A percentile compares a stretch with the other conserved stretches of the same genome.
These are phyloP conservation scores for Falco punctatus DNA, from an alignment of 2,113 vertebrate species.

Conservation along the genomic window DNA sequence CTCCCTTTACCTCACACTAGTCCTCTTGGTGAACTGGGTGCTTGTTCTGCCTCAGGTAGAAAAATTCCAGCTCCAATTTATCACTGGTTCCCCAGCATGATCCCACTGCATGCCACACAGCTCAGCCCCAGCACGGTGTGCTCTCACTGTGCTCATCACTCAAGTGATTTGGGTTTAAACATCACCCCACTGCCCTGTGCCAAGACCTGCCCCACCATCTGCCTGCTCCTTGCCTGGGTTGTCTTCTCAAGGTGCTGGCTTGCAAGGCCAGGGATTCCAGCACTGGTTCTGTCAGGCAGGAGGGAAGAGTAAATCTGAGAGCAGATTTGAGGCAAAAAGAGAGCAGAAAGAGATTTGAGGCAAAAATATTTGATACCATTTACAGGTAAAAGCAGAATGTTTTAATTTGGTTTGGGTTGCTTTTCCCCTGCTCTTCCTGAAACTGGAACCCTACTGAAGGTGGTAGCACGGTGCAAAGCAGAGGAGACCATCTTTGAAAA, in stretches of 20 bases:
- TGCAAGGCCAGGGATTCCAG: not conserved
- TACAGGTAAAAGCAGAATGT: not conserved
- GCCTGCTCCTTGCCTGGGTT: not conserved
- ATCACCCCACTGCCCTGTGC: not conserved
- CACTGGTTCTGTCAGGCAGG: not conserved
- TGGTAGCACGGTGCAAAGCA: not conserved
- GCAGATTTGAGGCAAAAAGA: not conserved
- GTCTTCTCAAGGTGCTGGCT: not conserved
- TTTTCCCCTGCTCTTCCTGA: not conserved
- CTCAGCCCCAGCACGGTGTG: not conserved
- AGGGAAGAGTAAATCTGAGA: not conserved
- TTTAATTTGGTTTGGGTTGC: not conserved
- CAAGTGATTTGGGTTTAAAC: not conserved
- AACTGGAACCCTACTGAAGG: not conserved
- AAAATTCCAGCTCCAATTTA: not conserved
- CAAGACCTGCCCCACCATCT: not conserved
- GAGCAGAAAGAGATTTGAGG: not conserved
- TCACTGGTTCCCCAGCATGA: accelerated
- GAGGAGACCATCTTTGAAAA: not conserved
- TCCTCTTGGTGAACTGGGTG: not conserved
- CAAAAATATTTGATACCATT: not conserved
- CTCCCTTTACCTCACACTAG: not conserved
- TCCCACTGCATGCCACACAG: not conserved
- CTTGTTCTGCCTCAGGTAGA: not conserved
- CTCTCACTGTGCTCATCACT: not conserved